These are phyloP conservation scores for Alca torda DNA, from an alignment of 2,797 vertebrate genomes.

Conservation along the genomic window DNA sequence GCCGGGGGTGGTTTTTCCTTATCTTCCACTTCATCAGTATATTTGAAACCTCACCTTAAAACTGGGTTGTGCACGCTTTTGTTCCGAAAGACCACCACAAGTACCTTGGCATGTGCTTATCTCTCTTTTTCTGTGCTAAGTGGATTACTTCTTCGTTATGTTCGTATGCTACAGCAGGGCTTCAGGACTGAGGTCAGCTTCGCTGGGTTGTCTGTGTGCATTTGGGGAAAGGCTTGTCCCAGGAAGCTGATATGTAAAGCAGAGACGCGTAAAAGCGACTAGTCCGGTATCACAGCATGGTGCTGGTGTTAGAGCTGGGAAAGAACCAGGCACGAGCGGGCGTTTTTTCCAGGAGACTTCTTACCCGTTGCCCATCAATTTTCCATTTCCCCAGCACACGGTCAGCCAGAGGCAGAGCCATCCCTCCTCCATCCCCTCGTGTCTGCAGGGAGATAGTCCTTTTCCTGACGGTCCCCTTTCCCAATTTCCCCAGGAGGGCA, in stretches of 20 bases:
- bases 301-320: background rate
- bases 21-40: background rate
- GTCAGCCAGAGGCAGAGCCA: background rate
- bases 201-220: fast-evolving
- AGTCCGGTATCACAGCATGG: fast-evolving
- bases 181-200: fast-evolving
- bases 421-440: fast-evolving
- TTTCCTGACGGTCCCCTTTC: background rate
- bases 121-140: background rate
- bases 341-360: background rate
- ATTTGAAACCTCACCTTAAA: background rate
- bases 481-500: background rate
- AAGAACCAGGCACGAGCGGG: fast-evolving
- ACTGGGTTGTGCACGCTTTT: background rate
- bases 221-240: background rate
- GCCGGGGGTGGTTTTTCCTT: background rate
- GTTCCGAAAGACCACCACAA: background rate
- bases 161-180: background rate
- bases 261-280: background rate
- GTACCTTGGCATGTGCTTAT: background rate
- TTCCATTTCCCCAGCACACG: fast-evolving
- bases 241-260: background rate
- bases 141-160: fast-evolving
- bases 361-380: fast-evolving
- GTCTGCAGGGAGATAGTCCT: background rate